phyloP scores from a whole-genome alignment of 2,888 invertebrate genomes.

The Resseliella maxima region DNA sequence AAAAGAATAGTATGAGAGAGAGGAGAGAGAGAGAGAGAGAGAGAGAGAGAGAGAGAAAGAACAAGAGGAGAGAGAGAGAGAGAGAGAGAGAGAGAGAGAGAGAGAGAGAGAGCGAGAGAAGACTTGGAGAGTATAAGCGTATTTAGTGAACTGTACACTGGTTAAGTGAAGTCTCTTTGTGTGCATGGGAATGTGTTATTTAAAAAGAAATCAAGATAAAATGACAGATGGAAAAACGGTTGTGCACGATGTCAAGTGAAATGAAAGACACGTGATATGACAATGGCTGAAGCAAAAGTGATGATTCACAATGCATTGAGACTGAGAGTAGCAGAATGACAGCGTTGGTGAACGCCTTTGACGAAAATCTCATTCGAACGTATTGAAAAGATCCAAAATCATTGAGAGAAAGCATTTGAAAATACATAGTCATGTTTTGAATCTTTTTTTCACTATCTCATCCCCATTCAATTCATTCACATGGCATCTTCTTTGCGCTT shows the following conservation, averaged over 20 bases:
- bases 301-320: neutral
- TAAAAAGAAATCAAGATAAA: slow-evolving; percentile 34
- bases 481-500: neutral
- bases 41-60: neutral
- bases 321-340: neutral
- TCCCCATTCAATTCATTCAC: too few species aligned
- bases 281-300: neutral
- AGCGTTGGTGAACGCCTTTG: neutral
- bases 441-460: neutral
- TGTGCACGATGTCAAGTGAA: neutral
- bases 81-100: neutral
- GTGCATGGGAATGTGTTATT: slow-evolving; percentile 32
- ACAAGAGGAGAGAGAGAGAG: neutral
- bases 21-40: neutral
- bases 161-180: neutral
- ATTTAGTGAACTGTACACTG: slow-evolving; percentile 9
- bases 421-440: neutral
- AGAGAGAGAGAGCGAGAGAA: neutral
- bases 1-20: neutral
- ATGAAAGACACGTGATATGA: neutral
- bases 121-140: neutral
- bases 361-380: slow-evolving; percentile 5
- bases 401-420: neutral
- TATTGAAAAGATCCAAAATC: neutral
- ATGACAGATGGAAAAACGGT: slow-evolving; percentile 19